A percentile compares a stretch with the other conserved stretches of the same genome.
These are phyloP conservation scores for Rhingia rostrata DNA, from an alignment of 2,888 invertebrate genomes.

Conservation along the genomic window DNA sequence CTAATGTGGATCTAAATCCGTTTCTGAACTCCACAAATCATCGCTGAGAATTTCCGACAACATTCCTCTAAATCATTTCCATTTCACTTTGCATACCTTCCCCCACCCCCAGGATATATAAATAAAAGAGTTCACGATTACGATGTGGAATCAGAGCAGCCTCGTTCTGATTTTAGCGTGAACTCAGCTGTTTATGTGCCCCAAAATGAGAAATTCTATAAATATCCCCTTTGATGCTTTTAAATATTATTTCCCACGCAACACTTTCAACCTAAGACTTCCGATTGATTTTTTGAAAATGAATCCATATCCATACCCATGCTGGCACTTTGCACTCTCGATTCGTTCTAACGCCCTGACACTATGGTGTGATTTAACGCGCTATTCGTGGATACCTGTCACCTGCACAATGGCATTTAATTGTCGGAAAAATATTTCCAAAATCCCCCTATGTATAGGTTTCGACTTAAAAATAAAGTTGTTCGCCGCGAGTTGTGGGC, in stretches of 20 bases:
- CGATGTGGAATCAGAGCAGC: constrained; percentile 7
- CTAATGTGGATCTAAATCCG: not conserved
- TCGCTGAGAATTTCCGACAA: not conserved
- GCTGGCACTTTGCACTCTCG: constrained; percentile 55
- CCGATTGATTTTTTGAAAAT: constrained; percentile 11
- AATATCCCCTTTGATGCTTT: constrained; percentile 12
- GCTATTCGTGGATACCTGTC: not conserved
- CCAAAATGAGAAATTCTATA: constrained; percentile 3
- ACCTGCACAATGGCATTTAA: constrained; percentile 57
- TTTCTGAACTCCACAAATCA: not conserved
- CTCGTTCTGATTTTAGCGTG: constrained; percentile 27
- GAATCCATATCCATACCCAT: not conserved
- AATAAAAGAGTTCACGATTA: not conserved
- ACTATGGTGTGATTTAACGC: constrained; percentile 26
- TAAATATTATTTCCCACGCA: constrained; percentile 52
- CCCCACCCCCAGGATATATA: not conserved
- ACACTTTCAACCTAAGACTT: constrained; percentile 28
- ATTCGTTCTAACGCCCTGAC: constrained; percentile 43
- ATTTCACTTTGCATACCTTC: not conserved
- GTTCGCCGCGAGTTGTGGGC: constrained; percentile 50
- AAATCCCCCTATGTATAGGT: not conserved
- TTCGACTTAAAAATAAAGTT: not conserved
- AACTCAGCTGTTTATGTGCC: constrained; percentile 5
- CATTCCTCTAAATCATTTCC: not conserved
- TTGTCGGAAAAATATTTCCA: constrained; percentile 44